Evolutionary conservation across 2,888 invertebrate species (phyloP).

Genomic region (Eupithecia inturbata): DNA sequence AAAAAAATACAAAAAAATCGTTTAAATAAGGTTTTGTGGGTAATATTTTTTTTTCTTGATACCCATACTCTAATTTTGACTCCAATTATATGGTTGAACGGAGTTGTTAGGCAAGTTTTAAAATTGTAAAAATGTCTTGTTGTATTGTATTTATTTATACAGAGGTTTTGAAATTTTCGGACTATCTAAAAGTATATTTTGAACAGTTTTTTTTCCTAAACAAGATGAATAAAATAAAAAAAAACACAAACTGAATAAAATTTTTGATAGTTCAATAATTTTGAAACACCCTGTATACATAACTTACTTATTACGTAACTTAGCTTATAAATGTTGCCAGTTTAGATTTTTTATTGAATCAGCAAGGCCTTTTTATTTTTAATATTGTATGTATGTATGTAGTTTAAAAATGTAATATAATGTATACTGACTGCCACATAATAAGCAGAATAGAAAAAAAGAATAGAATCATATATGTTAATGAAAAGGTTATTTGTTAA

Average conservation of each 20-base stretch:
- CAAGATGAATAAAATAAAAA: background rate
- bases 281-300: slow-evolving; percentile 6
- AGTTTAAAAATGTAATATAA: slow-evolving; percentile 48
- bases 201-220: background rate
- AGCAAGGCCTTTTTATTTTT: slow-evolving; percentile 40
- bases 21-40: slow-evolving; percentile 28
- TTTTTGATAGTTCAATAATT: slow-evolving; percentile 1
- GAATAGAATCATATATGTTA: slow-evolving; percentile 45
- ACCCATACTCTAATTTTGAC: slow-evolving; percentile 31
- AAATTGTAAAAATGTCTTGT: slow-evolving; percentile 38
- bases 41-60: slow-evolving; percentile 41
- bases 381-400: slow-evolving; percentile 38
- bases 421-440: slow-evolving; percentile 57
- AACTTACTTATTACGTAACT: slow-evolving; percentile 26
- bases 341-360: slow-evolving; percentile 28
- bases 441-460: slow-evolving; percentile 41
- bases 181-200: slow-evolving; percentile 1
- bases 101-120: slow-evolving; percentile 34
- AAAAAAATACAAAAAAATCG: slow-evolving; percentile 40
- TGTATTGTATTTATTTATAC: slow-evolving; percentile 20
- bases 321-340: slow-evolving; percentile 42
- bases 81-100: slow-evolving; percentile 27
- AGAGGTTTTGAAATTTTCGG: slow-evolving; percentile 8
- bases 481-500: slow-evolving; percentile 54
- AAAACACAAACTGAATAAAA: background rate